phyloP scores from a whole-genome alignment of 2,888 invertebrate genomes.

The Fragum fragum region DNA sequence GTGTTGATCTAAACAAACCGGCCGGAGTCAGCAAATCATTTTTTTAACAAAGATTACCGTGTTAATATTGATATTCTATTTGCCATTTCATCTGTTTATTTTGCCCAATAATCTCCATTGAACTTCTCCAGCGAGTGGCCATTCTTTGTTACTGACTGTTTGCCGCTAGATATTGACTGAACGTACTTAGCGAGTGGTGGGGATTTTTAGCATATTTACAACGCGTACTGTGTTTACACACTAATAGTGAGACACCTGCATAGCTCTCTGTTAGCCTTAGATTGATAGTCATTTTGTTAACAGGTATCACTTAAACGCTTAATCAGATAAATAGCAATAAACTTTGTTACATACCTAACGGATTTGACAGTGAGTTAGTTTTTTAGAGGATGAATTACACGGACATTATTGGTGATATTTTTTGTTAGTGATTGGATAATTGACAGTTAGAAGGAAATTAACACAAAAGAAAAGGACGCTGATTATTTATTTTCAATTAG shows the following conservation, averaged over 20 bases:
- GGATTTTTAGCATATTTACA: conserved; percentile 66
- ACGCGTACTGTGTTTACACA: conserved; percentile 66
- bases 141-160: conserved; percentile 57
- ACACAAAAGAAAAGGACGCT: conserved; percentile 56
- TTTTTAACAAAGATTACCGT: conserved; percentile 46
- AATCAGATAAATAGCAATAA: conserved; percentile 39
- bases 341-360: conserved; percentile 29
- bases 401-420: conserved; percentile 9
- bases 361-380: conserved; percentile 17
- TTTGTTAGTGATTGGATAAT: conserved; percentile 23
- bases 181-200: conserved; percentile 26
- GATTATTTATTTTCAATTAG: conserved; percentile 30
- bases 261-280: conserved; percentile 60
- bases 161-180: conserved; percentile 35
- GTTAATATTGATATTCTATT: conserved; percentile 64
- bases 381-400: not conserved
- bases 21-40: conserved; percentile 27
- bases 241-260: conserved; percentile 65
- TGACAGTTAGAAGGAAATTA: conserved; percentile 42
- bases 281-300: conserved; percentile 65
- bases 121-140: conserved; percentile 48
- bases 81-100: conserved; percentile 64
- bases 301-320: conserved; percentile 61
- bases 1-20: conserved; percentile 27
- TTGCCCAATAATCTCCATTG: conserved; percentile 61